These are phyloP conservation scores for Capreolus pygargus DNA, from an alignment of 2,113 vertebrate genomes.

Conservation along the genomic window DNA sequence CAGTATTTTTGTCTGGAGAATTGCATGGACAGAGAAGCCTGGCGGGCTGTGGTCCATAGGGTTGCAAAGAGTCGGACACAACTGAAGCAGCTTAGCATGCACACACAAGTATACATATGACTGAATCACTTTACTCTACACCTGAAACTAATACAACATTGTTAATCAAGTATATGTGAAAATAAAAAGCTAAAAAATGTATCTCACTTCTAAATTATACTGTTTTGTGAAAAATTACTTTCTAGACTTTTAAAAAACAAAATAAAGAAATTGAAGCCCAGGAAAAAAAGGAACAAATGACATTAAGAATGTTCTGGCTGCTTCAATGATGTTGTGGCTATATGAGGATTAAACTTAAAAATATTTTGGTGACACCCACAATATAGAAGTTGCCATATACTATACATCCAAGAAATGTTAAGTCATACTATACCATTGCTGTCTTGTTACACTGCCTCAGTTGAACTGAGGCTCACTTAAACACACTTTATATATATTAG, in stretches of 20 bases:
- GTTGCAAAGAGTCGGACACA: background rate
- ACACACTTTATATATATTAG: background rate
- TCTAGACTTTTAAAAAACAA: background rate
- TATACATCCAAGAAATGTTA: background rate
- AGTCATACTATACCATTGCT: background rate
- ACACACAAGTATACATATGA: accelerated
- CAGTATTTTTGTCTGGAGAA: background rate
- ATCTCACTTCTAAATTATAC: background rate
- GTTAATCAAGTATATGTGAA: background rate
- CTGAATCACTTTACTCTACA: background rate
- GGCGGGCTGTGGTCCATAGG: background rate
- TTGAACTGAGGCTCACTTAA: background rate
- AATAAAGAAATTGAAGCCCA: background rate
- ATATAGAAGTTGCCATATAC: background rate
- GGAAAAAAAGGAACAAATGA: background rate
- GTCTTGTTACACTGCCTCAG: background rate
- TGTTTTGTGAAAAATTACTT: background rate
- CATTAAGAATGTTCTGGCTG: background rate
- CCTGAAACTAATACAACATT: background rate
- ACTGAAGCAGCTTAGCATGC: background rate
- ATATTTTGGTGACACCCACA: background rate
- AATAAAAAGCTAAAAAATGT: background rate
- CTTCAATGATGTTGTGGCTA: background rate
- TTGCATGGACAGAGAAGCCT: background rate
- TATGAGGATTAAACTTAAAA: background rate